phyloP scores from a whole-genome alignment of 2,888 invertebrate species.

The Hipparchia semele region DNA sequence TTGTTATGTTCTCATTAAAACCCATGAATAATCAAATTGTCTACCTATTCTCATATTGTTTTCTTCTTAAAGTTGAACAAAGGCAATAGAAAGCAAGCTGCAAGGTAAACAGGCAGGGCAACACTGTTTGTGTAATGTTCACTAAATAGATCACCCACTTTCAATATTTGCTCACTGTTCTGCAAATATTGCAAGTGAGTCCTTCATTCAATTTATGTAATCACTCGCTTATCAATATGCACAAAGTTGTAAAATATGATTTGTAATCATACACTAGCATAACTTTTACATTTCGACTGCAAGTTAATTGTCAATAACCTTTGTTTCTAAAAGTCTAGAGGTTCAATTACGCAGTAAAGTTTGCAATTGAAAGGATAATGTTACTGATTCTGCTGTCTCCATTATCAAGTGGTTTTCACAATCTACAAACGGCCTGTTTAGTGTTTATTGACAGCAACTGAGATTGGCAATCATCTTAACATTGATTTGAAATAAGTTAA shows the following conservation, averaged over 20 bases:
- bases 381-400: too few species aligned
- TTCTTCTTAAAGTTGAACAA: conserved; percentile 1
- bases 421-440: too few species aligned
- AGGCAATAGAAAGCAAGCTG: conserved; percentile 29
- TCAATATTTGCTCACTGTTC: background rate
- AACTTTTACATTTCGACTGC: background rate
- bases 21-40: background rate
- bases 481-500: background rate
- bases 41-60: background rate
- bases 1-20: background rate
- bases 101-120: conserved; percentile 32
- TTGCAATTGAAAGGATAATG: too few species aligned
- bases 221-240: background rate
- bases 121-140: conserved; percentile 25
- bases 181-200: conserved; percentile 9
- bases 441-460: too few species aligned
- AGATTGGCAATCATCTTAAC: too few species aligned
- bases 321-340: too few species aligned
- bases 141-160: conserved; percentile 18
- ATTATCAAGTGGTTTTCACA: too few species aligned
- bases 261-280: too few species aligned
- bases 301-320: too few species aligned
- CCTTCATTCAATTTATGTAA: conserved; percentile 2
- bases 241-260: background rate
- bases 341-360: too few species aligned